Base-by-base conservation (phyloP, 2,888 invertebrate genomes). In the Hirtodrosophila duncani region DNA sequence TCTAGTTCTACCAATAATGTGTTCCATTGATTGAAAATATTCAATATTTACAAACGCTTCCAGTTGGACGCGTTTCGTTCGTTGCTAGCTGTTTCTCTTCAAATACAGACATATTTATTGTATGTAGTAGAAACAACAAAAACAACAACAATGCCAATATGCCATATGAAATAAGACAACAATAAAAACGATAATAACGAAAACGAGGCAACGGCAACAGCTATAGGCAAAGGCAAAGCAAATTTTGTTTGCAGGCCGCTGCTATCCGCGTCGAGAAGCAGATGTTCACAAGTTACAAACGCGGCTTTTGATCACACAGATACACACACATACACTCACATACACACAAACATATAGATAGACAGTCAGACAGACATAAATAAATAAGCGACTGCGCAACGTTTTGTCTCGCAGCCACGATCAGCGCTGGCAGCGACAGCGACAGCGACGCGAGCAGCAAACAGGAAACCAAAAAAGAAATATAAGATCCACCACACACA, bases 241-340 rank as follows among this genome's bases (percentile, higher is more conserved):
- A 78, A 67, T 57, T 59, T 53, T 42, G 70, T 51, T 75, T 48
- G 52, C 67, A 75, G 68, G 61, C 63, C n/a, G n/a, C n/a, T n/a
- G 67, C 50, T 63, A 68, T 58, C 59, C 57, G 68, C 45, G 45
- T 43, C 20, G 37, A 81, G 72, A 83, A 86, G 85, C 85, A 85
- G 85, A 85, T 85, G 85, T 86, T 85, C 86, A 84, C 82, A 81
- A 77, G 79, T 78, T 56, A 64, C 81, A 71, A 62, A 80, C 57
- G 56, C 62, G 56, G 59, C 52, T 46, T 56, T 50, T 45, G 57
- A 56, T 50, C 55, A 46, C 43, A 48, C 44, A 39, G 48, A 65
- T 46, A 46, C 43, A 21, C 17, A 38, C 52, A 23, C 27, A 38
- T 23, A 34, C 17, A 42, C 18, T 8, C 16, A 30, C 29, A 44